Base-by-base conservation (phyloP, 2,797 vertebrate species). In the Gymnoscopelus braueri region DNA sequence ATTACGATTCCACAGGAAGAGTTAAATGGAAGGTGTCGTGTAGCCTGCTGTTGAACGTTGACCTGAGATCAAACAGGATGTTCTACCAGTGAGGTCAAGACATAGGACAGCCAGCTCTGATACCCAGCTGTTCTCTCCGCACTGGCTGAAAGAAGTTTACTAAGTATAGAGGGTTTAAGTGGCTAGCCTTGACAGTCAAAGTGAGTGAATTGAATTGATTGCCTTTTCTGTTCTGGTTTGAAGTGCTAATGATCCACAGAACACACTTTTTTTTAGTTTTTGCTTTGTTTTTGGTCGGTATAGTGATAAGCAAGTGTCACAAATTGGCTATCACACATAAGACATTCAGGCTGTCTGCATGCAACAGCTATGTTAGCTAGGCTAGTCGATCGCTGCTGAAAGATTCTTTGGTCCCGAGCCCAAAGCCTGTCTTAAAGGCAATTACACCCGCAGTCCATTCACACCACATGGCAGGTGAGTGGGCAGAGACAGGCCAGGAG, bases 351-450 rank as follows among this genome's bases (percentile, higher is more conserved):
- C 78, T 75, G 71, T 81, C 80, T 84, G 74, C 84, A 85, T 35
- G 80, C 85, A 85, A 90, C 85, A 87, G 89, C 85, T 85, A 78
- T 83, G 85, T 90, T 90, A 91, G 71, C n/a, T n/a, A 84, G 86
- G 91, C 87, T 91, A 90, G 80, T 83, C 87, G 85, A 88, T 91
- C 87, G 88, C 82, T 74, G 76, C 72, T 77, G 80, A 87, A 81
- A 80, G 72, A 89, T 75, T 63, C 72, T 44, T 69, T 63, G 85
- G 81, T 87, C 74, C 66, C 8, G 63, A 84, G 79, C 75, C 74
- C 83, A 82, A 65, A 84, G 77, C 76, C 72, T 78, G 79, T 81
- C 66, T 85, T 72, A 76, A 85, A 85, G 78, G 79, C 84, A 87
- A 84, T 89, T 86, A 89, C 74, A 82, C 71, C 62, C 67, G 79